Conservation (phyloP, 2,797 vertebrate genomes). For the Lacerta bilineata region DNA sequence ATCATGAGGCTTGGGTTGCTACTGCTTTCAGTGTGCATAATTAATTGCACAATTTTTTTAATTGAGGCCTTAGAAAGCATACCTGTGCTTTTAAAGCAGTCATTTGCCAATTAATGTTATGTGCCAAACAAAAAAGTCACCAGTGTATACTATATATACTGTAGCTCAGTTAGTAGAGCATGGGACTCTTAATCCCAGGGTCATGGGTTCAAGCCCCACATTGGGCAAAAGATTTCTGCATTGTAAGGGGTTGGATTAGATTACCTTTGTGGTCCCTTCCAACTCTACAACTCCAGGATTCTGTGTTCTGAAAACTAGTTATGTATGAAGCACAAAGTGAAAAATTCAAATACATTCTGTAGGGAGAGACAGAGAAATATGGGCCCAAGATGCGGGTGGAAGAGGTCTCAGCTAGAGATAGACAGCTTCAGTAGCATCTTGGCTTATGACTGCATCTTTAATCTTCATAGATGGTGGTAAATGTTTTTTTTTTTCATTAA, state of each 20-base stretch:
- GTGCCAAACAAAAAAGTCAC: neutral
- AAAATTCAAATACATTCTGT: conserved; percentile 29
- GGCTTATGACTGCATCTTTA: conserved; percentile 55
- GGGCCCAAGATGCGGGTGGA: conserved; percentile 36
- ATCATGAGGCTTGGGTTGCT: neutral
- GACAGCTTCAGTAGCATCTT: conserved; percentile 47
- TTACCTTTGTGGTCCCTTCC: too few relatives aligned
- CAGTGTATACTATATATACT: neutral
- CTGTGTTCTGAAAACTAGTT: conserved; percentile 38
- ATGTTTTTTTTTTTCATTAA: conserved; percentile 71
- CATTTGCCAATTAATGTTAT: neutral
- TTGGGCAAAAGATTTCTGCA: too few relatives aligned
- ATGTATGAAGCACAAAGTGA: conserved; percentile 44
- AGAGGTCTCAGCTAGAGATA: conserved; percentile 28
- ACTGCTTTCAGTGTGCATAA: neutral
- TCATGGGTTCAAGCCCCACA: too few relatives aligned
- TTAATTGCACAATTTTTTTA: conserved; percentile 12
- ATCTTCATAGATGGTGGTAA: conserved; percentile 68
- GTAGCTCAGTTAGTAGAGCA: neutral
- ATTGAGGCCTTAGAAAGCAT: conserved; percentile 2
- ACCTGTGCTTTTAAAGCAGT: conserved; percentile 2
- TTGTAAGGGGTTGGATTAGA: too few relatives aligned
- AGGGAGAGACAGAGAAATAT: conserved; percentile 27
- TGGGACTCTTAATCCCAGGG: too few relatives aligned
- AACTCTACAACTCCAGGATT: too few relatives aligned